Evolutionary conservation across 2,888 invertebrate genomes (phyloP), one percentile per base, ranked within the genome.

Genomic region (Leucania comma): DNA sequence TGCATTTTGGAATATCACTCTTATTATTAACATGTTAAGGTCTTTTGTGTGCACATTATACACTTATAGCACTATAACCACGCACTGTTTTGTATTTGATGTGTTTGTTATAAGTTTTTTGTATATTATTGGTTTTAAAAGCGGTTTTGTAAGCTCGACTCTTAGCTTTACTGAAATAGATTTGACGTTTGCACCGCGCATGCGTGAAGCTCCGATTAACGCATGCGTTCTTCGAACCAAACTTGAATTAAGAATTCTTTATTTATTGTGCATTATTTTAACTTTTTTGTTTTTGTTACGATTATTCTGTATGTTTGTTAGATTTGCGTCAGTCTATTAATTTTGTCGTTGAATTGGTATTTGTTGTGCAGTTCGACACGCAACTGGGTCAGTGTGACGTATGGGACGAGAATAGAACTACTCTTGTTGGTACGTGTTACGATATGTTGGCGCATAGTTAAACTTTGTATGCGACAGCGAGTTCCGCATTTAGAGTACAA

Each of bases 121-220:
- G 76, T 83, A 64, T 79, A 75, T 78, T 84, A 82, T 83, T 82
- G 82, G 69, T 66, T 83, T 82, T 75, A 71, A 48, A 75, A 71
- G 68, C 71, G 63, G 71, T 72, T 68, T 70, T 62, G 29, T 80
- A 78, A 83, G 78, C 83, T 82, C 78, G 78, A 87, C 86, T 78
- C 86, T 87, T 81, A 87, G 91, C 89, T 90, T 90, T 91, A 94
- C 95, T 93, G 92, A 95, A 95, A 95, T 95, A 95, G 94, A 91
- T 80, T 86, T 93, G 94, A 93, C 93, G 94, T 94, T 92, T 91
- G 38, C 5, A 62, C 10, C 50, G 92, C 94, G 94, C 95, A 86
- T 90, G 94, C 78, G 83, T 88, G 78, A 82, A 73, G 82, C 72
- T 72, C 51, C 83, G 79, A 4, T 24, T 14, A 54, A 64, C 94